These are phyloP conservation scores for Arion vulgaris DNA, from an alignment of 1,140 invertebrate species.

Conservation along the genomic window DNA sequence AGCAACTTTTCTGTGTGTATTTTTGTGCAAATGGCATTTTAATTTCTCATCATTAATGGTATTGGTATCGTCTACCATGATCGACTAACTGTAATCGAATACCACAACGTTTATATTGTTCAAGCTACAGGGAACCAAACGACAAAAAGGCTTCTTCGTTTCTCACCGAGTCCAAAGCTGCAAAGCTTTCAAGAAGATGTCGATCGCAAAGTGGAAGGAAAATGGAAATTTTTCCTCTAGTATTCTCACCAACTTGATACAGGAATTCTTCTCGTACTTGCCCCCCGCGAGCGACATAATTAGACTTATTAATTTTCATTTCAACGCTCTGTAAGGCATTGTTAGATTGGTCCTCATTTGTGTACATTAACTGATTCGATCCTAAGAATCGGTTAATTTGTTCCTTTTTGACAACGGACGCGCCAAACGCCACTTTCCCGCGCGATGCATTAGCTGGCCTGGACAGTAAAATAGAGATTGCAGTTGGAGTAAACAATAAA, in stretches of 20 bases:
- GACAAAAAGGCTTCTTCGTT: neutral
- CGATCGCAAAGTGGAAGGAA: neutral
- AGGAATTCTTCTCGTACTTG: neutral
- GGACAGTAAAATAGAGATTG: neutral
- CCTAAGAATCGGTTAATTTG: slow-evolving; percentile 8
- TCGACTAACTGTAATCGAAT: neutral
- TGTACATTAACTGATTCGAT: slow-evolving; percentile 3
- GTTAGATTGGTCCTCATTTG: neutral
- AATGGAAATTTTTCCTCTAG: neutral
- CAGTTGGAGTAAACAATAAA: neutral
- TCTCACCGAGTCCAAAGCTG: neutral
- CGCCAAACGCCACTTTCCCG: slow-evolving; percentile 6
- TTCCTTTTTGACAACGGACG: slow-evolving; percentile 2
- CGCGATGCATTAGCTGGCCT: neutral
- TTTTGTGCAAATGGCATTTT: neutral
- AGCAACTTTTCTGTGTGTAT: too few relatives aligned
- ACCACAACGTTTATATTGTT: neutral
- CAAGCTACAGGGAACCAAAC: neutral
- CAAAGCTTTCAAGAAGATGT: slow-evolving; percentile 5
- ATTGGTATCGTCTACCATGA: neutral
- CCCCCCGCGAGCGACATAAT: neutral
- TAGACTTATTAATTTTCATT: slow-evolving; percentile 15
- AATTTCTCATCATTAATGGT: neutral
- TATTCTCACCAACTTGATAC: neutral
- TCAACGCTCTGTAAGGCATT: neutral